Conservation (phyloP, 2,113 vertebrate species). For the Trichechus manatus region DNA sequence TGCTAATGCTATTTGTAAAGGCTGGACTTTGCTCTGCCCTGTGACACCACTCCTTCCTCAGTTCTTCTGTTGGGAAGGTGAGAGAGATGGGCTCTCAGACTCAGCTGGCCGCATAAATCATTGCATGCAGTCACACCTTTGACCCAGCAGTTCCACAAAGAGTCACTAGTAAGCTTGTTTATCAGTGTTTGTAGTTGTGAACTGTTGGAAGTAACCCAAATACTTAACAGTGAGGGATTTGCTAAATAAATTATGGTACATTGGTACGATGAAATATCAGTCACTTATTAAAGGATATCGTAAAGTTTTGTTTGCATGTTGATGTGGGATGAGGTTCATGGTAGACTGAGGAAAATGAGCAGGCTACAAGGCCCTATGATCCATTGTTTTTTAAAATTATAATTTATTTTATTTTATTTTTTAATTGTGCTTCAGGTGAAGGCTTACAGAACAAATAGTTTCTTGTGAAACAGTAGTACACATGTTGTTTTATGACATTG, state of each 20-base stretch:
- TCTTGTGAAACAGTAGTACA: too few species aligned
- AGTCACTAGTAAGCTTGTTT: too few species aligned
- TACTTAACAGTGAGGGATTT: neutral
- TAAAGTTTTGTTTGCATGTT: neutral
- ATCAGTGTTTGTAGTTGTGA: neutral
- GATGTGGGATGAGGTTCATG: neutral
- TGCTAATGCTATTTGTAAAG: too few species aligned
- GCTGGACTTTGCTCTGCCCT: neutral
- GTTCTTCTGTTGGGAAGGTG: neutral
- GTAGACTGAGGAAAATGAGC: neutral
- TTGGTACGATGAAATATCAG: fast-evolving
- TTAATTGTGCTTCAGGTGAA: too few species aligned
- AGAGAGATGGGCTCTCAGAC: neutral
- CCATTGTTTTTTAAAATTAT: neutral
- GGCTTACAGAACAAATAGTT: too few species aligned
- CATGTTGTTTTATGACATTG: too few species aligned
- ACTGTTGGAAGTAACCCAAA: neutral
- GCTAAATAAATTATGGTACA: too few species aligned
- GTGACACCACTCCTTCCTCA: fast-evolving
- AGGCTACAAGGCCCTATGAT: neutral
- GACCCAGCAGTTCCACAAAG: neutral
- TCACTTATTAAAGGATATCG: fast-evolving
- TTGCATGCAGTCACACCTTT: fast-evolving
- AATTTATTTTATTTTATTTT: too few species aligned
- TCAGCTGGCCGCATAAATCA: fast-evolving